Evolutionary conservation across 2,888 invertebrate species (phyloP).

Genomic region (Meloe dianella): DNA sequence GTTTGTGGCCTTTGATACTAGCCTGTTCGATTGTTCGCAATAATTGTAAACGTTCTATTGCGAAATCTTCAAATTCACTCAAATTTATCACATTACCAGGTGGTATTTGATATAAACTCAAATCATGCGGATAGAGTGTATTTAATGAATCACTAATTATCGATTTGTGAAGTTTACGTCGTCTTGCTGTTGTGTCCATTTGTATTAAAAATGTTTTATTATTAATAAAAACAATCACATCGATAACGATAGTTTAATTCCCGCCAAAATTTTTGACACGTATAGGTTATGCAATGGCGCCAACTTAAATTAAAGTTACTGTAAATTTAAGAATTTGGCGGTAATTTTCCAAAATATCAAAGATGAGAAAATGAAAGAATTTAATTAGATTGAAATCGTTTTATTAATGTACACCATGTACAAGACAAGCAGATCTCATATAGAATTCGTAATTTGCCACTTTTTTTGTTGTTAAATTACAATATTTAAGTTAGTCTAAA

Average conservation of each 20-base stretch:
- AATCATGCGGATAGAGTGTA: slow-evolving; percentile 73
- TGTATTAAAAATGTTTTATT: background rate
- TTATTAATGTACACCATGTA: slow-evolving; percentile 47
- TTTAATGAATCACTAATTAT: slow-evolving; percentile 55
- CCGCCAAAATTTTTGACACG: slow-evolving; percentile 4
- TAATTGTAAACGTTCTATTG: slow-evolving; percentile 81
- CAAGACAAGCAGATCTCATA: slow-evolving; percentile 49
- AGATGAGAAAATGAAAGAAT: background rate
- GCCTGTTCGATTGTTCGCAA: slow-evolving; percentile 79
- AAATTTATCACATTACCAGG: slow-evolving; percentile 77
- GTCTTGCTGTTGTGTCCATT: slow-evolving; percentile 49
- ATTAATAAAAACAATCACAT: background rate
- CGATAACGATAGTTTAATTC: background rate
- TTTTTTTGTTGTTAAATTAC: slow-evolving; percentile 40
- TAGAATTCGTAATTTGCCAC: slow-evolving; percentile 36
- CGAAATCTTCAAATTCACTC: slow-evolving; percentile 86
- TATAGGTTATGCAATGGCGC: background rate
- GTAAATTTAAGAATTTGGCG: background rate
- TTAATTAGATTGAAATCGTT: slow-evolving; percentile 34
- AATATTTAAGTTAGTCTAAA: slow-evolving; percentile 40
- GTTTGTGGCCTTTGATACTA: slow-evolving; percentile 67
- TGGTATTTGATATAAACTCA: slow-evolving; percentile 79
- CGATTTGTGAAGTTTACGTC: slow-evolving; percentile 45
- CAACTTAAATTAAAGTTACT: background rate
- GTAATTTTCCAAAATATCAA: background rate